Evolutionary conservation across 2,113 vertebrate species (phyloP).

Genomic region (Thamnaconus septentrionalis): DNA sequence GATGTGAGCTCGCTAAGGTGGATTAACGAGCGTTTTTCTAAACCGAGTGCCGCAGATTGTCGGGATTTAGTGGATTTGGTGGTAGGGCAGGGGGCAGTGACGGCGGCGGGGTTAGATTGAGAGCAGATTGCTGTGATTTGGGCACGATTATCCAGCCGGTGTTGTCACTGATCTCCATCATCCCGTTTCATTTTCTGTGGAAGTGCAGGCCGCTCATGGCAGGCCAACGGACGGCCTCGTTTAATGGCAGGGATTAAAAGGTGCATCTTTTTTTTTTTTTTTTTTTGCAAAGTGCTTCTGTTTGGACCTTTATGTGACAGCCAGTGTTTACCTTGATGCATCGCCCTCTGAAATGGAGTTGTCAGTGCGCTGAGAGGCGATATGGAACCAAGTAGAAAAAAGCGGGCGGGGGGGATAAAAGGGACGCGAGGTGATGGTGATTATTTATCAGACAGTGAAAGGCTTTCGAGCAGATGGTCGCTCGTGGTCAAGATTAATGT

Average conservation of each 20-base stretch:
- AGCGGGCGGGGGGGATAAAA: too few relatives aligned
- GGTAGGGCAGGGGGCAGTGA: conserved; percentile 74
- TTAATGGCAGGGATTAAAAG: conserved; percentile 70
- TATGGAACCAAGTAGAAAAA: too few relatives aligned
- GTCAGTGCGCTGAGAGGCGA: too few relatives aligned
- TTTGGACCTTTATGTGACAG: too few relatives aligned
- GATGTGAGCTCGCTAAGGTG: conserved; percentile 61
- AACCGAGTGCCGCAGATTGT: conserved; percentile 71
- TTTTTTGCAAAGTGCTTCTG: neutral
- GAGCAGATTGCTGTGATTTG: conserved; percentile 82
- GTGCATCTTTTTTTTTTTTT: conserved; percentile 23
- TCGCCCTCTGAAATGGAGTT: too few relatives aligned
- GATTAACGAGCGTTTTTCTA: conserved; percentile 68
- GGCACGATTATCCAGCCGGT: conserved; percentile 72
- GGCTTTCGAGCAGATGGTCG: too few relatives aligned
- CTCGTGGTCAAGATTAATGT: too few relatives aligned
- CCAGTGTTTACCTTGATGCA: too few relatives aligned
- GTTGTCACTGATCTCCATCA: conserved; percentile 75
- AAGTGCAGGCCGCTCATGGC: conserved; percentile 62
- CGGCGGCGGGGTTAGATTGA: conserved; percentile 71
- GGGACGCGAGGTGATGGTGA: too few relatives aligned
- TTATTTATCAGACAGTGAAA: too few relatives aligned
- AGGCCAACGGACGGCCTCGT: conserved; percentile 54
- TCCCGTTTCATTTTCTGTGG: conserved; percentile 74
- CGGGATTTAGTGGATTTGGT: conserved; percentile 81